Percentiles rank a stretch among this genome's conserved stretches.
These are phyloP conservation scores for Platyrinchus mystaceus DNA, from an alignment of 2,797 vertebrate species.

Conservation along the genomic window DNA sequence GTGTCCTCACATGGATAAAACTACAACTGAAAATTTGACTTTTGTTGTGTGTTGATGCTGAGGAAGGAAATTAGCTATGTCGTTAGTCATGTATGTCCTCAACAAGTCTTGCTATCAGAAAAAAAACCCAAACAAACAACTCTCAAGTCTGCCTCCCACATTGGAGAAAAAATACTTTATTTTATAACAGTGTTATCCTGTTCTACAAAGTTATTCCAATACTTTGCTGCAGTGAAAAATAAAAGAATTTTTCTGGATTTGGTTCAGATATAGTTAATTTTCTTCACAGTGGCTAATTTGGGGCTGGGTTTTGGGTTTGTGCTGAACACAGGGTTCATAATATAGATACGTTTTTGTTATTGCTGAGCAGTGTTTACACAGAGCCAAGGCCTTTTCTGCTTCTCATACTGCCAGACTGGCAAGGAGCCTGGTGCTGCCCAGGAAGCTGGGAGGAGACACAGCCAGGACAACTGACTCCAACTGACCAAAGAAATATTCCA, in stretches of 20 bases:
- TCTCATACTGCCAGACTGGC: accelerated
- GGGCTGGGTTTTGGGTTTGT: neutral
- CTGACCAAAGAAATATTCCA: neutral
- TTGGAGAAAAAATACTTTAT: neutral
- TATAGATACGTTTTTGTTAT: neutral
- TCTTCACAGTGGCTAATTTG: accelerated
- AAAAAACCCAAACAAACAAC: neutral
- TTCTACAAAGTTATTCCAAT: neutral
- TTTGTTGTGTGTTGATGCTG: neutral
- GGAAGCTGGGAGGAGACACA: neutral
- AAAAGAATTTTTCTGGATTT: neutral
- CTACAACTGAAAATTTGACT: neutral
- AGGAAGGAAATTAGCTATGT: neutral
- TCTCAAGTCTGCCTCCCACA: neutral
- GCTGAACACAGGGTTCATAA: neutral
- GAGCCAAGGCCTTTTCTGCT: neutral
- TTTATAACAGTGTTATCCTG: neutral
- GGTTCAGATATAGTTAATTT: neutral
- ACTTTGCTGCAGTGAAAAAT: neutral
- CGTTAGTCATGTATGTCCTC: neutral
- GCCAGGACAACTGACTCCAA: neutral
- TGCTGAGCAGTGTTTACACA: neutral
- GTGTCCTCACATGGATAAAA: neutral
- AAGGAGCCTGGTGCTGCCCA: accelerated
- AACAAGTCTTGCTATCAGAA: neutral